Evolutionary conservation across 2,113 vertebrate species (phyloP).

Genomic region (Rattus norvegicus): DNA sequence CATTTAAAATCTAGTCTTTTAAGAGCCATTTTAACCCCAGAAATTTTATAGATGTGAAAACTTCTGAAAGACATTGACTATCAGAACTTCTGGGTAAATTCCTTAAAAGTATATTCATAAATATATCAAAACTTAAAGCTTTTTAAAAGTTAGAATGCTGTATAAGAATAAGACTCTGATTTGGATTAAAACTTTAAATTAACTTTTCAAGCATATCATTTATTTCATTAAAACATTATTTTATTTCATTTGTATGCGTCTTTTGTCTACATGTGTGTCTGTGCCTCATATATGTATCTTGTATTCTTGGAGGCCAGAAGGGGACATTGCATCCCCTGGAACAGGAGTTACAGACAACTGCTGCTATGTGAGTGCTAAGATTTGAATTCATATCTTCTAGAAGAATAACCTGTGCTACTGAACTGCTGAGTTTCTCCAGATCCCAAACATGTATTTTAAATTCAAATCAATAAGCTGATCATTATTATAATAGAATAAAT

Average conservation of each 20-base stretch:
- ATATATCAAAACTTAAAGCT: not conserved
- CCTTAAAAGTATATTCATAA: not conserved
- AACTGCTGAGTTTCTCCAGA: not conserved
- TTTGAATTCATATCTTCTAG: not conserved
- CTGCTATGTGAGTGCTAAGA: not conserved
- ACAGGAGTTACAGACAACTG: not conserved
- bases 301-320: not conserved
- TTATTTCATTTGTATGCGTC: not conserved
- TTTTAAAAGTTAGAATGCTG: conserved; percentile 17
- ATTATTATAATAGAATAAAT: not conserved
- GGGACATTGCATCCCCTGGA: no score
- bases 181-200: conserved; percentile 6
- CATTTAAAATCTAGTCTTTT: conserved; percentile 9
- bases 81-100: not conserved
- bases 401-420: not conserved
- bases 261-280: not conserved
- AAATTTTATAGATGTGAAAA: not conserved
- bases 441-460: not conserved
- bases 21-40: not conserved
- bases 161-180: not conserved
- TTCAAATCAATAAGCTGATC: not conserved
- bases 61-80: not conserved
- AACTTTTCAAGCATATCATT: not conserved
- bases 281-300: not conserved
- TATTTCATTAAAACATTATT: not conserved